Evolutionary conservation across 2,113 vertebrate species (phyloP).

Genomic region (Chaetorhynchus papuensis): DNA sequence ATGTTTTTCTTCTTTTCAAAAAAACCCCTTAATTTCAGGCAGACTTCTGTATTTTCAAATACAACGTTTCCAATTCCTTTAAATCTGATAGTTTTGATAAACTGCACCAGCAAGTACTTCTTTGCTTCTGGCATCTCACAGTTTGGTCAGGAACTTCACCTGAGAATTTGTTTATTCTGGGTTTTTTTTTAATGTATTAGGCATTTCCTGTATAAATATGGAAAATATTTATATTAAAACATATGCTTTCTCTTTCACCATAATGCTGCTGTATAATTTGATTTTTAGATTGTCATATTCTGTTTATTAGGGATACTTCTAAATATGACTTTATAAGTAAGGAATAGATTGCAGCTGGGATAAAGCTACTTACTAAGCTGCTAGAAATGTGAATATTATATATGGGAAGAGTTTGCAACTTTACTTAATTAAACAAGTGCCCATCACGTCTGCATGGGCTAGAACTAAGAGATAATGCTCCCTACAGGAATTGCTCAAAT

Average conservation of each 20-base stretch:
- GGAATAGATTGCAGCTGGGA: not conserved
- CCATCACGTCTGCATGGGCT: not conserved
- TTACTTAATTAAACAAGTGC: not conserved
- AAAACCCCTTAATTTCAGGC: not conserved
- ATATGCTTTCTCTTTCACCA: rapidly evolving
- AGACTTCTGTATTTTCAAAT: not conserved
- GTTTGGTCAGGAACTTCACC: not conserved
- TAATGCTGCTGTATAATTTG: not conserved
- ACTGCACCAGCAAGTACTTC: rapidly evolving
- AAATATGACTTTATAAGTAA: not conserved
- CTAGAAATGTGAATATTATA: not conserved
- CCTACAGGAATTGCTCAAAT: not conserved
- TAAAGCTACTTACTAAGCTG: not conserved
- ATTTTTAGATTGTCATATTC: not conserved
- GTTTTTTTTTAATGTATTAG: rapidly evolving
- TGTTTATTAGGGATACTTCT: not conserved
- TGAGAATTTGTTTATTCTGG: not conserved
- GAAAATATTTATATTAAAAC: not conserved
- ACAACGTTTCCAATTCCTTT: not conserved
- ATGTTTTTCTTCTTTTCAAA: not conserved
- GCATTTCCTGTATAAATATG: not conserved
- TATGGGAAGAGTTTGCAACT: not conserved
- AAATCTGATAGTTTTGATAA: not conserved
- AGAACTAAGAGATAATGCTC: not conserved
- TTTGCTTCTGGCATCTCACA: not conserved